Evolutionary conservation across 2,113 vertebrate genomes (phyloP).

Genomic region (Chamaea fasciata): DNA sequence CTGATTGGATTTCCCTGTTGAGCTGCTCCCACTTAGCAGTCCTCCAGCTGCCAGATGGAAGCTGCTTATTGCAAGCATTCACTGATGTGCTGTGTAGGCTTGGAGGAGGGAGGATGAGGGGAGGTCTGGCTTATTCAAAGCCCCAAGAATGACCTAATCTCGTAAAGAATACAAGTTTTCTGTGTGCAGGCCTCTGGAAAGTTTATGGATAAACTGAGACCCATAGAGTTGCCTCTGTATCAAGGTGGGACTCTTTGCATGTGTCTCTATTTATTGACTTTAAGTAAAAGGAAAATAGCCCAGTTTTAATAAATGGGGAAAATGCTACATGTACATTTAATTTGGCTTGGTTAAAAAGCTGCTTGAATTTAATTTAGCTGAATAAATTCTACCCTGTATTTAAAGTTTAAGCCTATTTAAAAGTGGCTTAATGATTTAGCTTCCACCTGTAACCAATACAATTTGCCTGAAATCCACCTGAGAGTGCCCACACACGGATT

Average conservation of each 20-base stretch:
- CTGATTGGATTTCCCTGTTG: background rate
- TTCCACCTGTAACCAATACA: background rate
- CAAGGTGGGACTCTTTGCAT: background rate
- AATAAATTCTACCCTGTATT: background rate
- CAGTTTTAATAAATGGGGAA: background rate
- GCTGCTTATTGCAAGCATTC: background rate
- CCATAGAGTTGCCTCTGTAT: background rate
- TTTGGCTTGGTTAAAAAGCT: background rate
- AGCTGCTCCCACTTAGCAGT: background rate
- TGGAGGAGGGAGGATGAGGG: background rate
- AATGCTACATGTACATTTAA: background rate
- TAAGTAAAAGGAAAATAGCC: background rate
- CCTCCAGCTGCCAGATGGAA: background rate
- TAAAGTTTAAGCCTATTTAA: background rate
- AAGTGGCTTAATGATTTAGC: background rate
- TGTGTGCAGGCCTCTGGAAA: background rate
- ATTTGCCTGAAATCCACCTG: background rate
- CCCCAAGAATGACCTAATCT: background rate
- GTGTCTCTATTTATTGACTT: background rate
- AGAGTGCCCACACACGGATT: background rate
- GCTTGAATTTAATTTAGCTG: background rate
- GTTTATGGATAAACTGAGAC: background rate
- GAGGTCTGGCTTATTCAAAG: background rate
- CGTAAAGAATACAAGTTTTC: background rate
- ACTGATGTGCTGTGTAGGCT: background rate